Evolutionary conservation across 2,113 vertebrate species (phyloP).

Genomic region (Nesospiza acunhae): DNA sequence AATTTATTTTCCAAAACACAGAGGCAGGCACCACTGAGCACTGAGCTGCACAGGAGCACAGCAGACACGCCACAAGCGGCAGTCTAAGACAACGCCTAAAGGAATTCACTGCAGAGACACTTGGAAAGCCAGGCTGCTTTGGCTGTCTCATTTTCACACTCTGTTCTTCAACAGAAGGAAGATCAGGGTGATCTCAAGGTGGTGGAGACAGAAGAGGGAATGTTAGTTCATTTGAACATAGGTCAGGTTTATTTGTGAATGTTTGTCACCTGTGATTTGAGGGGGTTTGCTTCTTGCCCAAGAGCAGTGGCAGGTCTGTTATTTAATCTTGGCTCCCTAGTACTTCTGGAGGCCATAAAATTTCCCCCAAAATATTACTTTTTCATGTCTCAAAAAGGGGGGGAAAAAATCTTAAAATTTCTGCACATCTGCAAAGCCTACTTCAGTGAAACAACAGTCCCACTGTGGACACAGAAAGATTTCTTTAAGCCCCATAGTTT

Average conservation of each 20-base stretch:
- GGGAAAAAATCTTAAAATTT: background rate
- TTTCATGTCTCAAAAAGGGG: background rate
- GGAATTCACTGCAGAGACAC: background rate
- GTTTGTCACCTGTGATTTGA: background rate
- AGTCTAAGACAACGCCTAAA: constrained; percentile 5
- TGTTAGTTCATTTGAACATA: background rate
- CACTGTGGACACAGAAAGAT: background rate
- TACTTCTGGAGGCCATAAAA: background rate
- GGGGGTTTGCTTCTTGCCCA: background rate
- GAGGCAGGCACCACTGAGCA: constrained; percentile 46
- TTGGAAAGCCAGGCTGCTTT: constrained; percentile 9
- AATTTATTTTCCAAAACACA: constrained; percentile 9
- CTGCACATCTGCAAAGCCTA: background rate
- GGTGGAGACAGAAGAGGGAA: background rate
- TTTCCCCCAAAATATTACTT: background rate
- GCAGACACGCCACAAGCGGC: background rate
- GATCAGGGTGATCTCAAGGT: background rate
- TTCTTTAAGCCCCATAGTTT: background rate
- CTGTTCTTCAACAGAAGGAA: background rate
- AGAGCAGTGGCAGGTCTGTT: background rate
- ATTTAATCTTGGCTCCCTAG: background rate
- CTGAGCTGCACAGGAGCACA: constrained; percentile 27
- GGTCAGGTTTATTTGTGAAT: background rate
- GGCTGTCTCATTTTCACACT: background rate
- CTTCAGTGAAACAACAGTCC: background rate